Conservation (phyloP, 2,113 vertebrate species). For the Formicarius rufipectus region DNA sequence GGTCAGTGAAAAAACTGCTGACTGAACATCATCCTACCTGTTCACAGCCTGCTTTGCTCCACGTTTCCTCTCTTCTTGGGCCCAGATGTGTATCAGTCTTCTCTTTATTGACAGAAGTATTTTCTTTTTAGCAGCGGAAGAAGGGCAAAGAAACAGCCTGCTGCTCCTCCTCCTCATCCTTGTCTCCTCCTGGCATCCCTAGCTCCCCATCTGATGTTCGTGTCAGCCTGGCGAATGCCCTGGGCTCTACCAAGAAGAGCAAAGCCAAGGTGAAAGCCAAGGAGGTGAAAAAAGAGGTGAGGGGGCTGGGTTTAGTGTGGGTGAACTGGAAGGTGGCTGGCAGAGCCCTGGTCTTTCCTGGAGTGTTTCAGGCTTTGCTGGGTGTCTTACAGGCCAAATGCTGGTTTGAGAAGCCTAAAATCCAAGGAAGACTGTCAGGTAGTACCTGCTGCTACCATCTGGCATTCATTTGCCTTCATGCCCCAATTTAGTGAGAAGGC, state of each 20-base stretch:
- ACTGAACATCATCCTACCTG: neutral
- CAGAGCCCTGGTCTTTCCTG: neutral
- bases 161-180: constrained; percentile 58
- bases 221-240: constrained; percentile 60
- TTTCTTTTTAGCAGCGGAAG: constrained; percentile 81
- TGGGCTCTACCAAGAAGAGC: constrained; percentile 81
- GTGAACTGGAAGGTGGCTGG: neutral
- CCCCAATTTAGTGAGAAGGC: neutral
- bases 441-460: constrained; percentile 10
- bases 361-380: neutral
- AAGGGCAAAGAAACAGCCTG: constrained; percentile 83
- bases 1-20: neutral
- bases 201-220: constrained; percentile 77
- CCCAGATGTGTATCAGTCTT: neutral
- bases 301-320: neutral
- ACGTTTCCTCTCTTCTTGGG: neutral
- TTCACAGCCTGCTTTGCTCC: neutral
- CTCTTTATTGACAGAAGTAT: neutral
- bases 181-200: constrained; percentile 77
- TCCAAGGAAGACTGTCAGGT: neutral
- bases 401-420: neutral
- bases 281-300: constrained; percentile 87
- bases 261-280: constrained; percentile 86
- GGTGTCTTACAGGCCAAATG: neutral
- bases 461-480: neutral